Evolutionary conservation across 2,113 vertebrate species (phyloP), one percentile per base, ranked within the genome.

Genomic region (Stigmatopora nigra): DNA sequence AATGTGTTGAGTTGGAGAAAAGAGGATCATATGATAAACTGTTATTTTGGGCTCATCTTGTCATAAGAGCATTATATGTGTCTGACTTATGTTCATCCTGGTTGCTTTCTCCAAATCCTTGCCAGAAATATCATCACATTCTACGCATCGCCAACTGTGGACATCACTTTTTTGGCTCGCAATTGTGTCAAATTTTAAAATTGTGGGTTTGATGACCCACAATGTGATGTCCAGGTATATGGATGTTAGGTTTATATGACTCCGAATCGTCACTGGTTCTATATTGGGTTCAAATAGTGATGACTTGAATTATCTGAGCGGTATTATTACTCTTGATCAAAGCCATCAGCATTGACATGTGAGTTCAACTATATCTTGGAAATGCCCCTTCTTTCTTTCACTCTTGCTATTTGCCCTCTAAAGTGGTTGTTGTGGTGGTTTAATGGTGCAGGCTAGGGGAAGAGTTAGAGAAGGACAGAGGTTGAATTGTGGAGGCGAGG

Each of bases 301-400:
- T 31, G 1, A 31, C 3, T 31, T 31, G 25, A 31, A 31, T 31
- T 31, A 31, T 31, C 25, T 31, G 25, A 31, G 25, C 3, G 25
- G 25, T 31, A 31, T 31, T 31, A 31, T 2, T 31, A 31, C 25
- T 60, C 35, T 60, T 60, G 58, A 60, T 13, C 44, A 31, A 51
- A 67, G 56, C 61, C 19, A 52, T 77, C 49, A 45, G 15, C 45
- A 63, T 25, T 81, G 80, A 79, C 77, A 81, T 85, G 80, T 87
- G 8, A 70, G 57, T 49, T n/a, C 13, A 41, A 55, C 57, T 52
- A 68, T 41, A 47, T 70, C 61, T 44, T 45, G 31, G 15, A 45
- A 72, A 61, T 65, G n/a, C 58, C 45, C 12, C 17, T 41, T 22
- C 38, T 15, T 1, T 63, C 49, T 15, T 1, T 63, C 49, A 71